Evolutionary conservation across 2,888 invertebrate genomes (phyloP), one percentile per base, ranked within the genome.

Genomic region (Drosophila nigricruria): DNA sequence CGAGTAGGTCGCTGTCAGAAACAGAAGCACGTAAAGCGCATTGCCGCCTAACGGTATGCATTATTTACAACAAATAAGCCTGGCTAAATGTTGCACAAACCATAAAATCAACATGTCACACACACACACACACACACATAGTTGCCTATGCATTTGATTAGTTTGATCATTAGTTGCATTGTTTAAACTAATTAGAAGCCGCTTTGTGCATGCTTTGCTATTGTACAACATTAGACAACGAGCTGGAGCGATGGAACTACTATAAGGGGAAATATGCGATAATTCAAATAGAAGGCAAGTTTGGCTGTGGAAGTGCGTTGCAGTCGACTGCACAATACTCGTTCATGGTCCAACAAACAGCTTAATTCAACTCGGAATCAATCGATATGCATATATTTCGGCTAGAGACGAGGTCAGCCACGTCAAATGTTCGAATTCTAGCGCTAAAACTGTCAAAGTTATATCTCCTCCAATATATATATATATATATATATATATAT

Each of bases 1-100:
- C 40, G 47, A 52, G 20, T 20, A 32, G 20, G n/a, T 6, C 9
- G 47, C 63, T 83, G 81, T 80, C 87, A 69, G 47, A 66, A 70
- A 50, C 81, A 81, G 75, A 63, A 53, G 34, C 66, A 52, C n/a
- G 53, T 18, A 56, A 56, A 52, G 2, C 27, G 34, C 47, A 20
- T 36, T 59, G 34, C 38, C 42, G 59, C 30, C 16, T 32, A 32
- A 53, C 18, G 27, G 52, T 20, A 12, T 58, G 69, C 60, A 58
- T 73, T 61, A 58, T 73, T 64, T 61, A 23, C 36, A 18, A 23
- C 60, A 63, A 47, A 76, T 77, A 67, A 50, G 23, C 57, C 30
- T 25, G n/a, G 43, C 43, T 14, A 63, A 57, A 42, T 27, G 38
- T 45, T 23, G 49, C 10, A 52, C 66, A 36, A 23, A 58, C 72